Evolutionary conservation across 2,888 invertebrate genomes (phyloP), one percentile per base, ranked within the genome.

Genomic region (Drosophila seclusa): DNA sequence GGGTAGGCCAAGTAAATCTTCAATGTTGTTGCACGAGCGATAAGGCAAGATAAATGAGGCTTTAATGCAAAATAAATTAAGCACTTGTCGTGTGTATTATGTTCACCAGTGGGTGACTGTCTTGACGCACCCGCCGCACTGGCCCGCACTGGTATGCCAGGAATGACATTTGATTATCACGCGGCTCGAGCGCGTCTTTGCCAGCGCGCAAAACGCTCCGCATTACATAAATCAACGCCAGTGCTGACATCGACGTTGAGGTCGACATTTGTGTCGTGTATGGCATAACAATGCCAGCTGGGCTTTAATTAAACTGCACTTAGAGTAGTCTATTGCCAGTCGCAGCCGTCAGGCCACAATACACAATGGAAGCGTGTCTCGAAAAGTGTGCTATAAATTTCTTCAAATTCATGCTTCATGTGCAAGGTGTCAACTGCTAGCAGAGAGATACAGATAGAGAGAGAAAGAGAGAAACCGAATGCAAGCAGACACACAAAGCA

Each of bases 151-250:
- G 82, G 82, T 59, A 84, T 83, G 87, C 78, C 73, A 74, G 58
- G 87, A 88, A 87, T 89, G 89, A 87, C 89, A 87, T 87, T 89
- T 85, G 89, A 89, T 85, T 87, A 87, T 87, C 87, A 87, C 72
- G 87, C 82, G 86, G 87, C 72, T 76, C 80, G 68, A 63, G 70
- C 68, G 81, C 83, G 83, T 72, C 77, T 75, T 75, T 79, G 72
- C 52, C 65, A 57, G 58, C 73, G 74, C 64, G 82, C 74, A 73
- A 81, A 69, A 76, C 78, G 85, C 73, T 69, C 29, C 66, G 62
- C 68, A 45, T 73, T 61, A 76, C 82, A 88, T 85, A 85, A 85
- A 85, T 85, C 89, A 85, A 85, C 74, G 85, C 65, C 83, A 78
- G 71, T 59, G 73, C 21, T 68, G 68, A 68, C 67, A 57, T 63